Percentiles rank a stretch among this genome's conserved stretches.
phyloP scores from a whole-genome alignment of 2,113 vertebrate genomes.

The Paradisaea rubra region DNA sequence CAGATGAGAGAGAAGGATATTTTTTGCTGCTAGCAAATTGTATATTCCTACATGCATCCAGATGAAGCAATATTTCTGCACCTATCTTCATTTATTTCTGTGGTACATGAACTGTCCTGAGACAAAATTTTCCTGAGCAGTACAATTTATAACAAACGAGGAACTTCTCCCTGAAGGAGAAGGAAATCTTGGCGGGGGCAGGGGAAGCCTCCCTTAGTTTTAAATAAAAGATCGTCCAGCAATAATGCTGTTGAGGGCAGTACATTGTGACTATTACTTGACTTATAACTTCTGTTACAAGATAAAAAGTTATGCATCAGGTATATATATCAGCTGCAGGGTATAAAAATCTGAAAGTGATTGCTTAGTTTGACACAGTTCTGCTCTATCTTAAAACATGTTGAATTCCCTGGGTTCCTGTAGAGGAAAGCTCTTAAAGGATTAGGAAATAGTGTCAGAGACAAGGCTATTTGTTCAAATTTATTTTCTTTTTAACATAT shows the following conservation, averaged over 20 bases:
- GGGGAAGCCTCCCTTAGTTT: neutral
- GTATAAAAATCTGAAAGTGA: neutral
- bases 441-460: neutral
- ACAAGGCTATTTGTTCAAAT: neutral
- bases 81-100: neutral
- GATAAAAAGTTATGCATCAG: neutral
- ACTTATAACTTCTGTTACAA: slow-evolving; percentile 1
- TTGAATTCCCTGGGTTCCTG: neutral
- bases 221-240: neutral
- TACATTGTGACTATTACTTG: neutral
- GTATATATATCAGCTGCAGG: neutral
- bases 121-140: neutral
- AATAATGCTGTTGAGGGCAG: neutral
- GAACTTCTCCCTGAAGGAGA: neutral
- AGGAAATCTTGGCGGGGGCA: neutral
- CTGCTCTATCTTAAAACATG: neutral
- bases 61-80: neutral
- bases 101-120: neutral
- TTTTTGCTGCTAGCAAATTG: neutral
- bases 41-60: neutral
- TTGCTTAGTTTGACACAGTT: neutral
- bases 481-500: neutral
- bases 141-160: neutral
- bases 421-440: neutral
- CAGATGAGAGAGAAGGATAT: neutral